Evolutionary conservation across 2,113 vertebrate genomes (phyloP), one percentile per base, ranked within the genome.

Genomic region (Caracal caracal): DNA sequence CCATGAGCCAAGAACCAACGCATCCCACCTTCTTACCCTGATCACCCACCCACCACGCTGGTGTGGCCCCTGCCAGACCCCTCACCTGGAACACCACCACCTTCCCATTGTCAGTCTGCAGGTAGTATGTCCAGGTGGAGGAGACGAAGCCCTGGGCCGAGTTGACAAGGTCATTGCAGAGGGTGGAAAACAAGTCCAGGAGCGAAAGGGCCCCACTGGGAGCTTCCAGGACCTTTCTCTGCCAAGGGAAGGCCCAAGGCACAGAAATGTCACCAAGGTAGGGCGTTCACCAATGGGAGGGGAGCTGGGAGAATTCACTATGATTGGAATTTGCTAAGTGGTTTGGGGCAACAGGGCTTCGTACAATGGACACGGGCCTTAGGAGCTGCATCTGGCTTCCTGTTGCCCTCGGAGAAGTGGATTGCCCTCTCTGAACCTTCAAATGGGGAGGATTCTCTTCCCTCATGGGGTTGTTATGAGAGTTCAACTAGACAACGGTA

Each of bases 81-180:
- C 63, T 78, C 97, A 99, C 99, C 99, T 99, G 99, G 87, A 99
- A 99, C 75, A 99, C 99, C 85, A 99, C 99, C 26, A 99, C 99
- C 97, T 99, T 99, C 97, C 99, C 99, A 5, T 99, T 99, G 0
- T 99, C 99, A 0, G 99, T 99, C 98, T 99, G 99, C 97, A 99
- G 98, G 98, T 99, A 99, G 98, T 99, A 99, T 75, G 99, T 99
- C 99, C 99, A 99, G 56, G 99, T 99, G 97, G 99, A 99, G 97
- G 99, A 99, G 97, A 99, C 99, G 95, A 99, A 99, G 97, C 99
- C 99, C 98, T 99, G 99, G 70, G 99, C 99, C 0, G 99, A 99
- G 98, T 99, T 99, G 98, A 99, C 98, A 0, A 99, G 99, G 97
- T 99, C 99, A 1, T 98, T 99, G 98, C 99, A 99, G 98, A 99